phyloP scores from a whole-genome alignment of 1,140 invertebrate species.

The Phymastichus coffea region DNA sequence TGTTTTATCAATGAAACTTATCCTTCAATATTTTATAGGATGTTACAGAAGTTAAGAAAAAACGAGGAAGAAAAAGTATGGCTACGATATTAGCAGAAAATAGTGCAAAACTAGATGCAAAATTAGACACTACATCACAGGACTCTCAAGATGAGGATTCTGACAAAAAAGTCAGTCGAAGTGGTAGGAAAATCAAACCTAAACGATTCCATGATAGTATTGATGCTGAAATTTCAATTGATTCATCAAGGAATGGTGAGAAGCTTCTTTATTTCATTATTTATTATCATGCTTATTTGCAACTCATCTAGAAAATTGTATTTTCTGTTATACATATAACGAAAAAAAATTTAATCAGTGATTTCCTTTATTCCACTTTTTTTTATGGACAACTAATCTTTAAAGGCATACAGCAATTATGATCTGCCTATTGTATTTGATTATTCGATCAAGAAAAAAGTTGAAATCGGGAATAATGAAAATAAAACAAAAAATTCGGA shows the following conservation, averaged over 20 bases:
- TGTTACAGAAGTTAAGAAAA: conserved; percentile 47
- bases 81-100: conserved; percentile 26
- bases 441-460: conserved; percentile 10
- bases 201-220: conserved; percentile 60
- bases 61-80: conserved; percentile 39
- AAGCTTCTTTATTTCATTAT: not conserved
- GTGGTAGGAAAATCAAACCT: conserved; percentile 73
- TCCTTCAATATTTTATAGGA: conserved; percentile 35
- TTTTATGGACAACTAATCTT: too few relatives aligned
- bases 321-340: too few relatives aligned
- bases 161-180: conserved; percentile 66
- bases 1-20: not conserved
- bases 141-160: conserved; percentile 50
- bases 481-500: conserved; percentile 19
- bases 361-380: too few relatives aligned
- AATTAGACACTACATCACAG: conserved; percentile 33
- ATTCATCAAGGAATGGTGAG: conserved; percentile 40
- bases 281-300: not conserved
- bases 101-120: conserved; percentile 38
- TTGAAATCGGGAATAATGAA: conserved; percentile 4
- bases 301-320: not conserved
- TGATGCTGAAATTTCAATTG: conserved; percentile 42
- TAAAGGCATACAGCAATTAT: conserved; percentile 28
- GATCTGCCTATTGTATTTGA: not conserved
- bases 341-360: too few relatives aligned